A percentile compares a stretch with the other conserved stretches of the same genome.
These are phyloP conservation scores for Eclectus roratus DNA, from an alignment of 2,113 vertebrate genomes.

Conservation along the genomic window DNA sequence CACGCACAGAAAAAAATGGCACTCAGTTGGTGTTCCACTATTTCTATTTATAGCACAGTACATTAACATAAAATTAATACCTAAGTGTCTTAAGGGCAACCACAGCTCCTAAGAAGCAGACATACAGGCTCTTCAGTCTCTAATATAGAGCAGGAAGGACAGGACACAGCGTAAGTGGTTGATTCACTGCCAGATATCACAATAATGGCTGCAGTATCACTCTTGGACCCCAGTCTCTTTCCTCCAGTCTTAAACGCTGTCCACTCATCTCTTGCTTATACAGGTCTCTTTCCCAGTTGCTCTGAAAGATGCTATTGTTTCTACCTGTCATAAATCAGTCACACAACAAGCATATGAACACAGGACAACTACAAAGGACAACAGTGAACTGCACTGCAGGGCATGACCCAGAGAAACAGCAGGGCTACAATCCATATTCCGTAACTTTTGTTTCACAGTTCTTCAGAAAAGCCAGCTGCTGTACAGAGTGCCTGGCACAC, in stretches of 20 bases:
- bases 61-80: neutral
- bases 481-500: neutral
- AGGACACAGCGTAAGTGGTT: rapidly evolving
- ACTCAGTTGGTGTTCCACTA: neutral
- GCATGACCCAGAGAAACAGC: neutral
- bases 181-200: neutral
- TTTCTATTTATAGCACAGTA: neutral
- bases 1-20: neutral
- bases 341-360: neutral
- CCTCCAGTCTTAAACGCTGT: neutral
- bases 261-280: neutral
- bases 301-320: neutral
- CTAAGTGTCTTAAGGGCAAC: neutral
- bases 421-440: neutral
- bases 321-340: neutral
- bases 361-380: neutral
- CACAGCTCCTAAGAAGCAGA: neutral
- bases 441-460: neutral
- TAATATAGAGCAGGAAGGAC: neutral
- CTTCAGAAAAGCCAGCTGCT: neutral
- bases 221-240: rapidly evolving
- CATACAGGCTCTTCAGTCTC: neutral
- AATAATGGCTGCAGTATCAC: neutral
- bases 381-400: neutral
- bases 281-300: neutral